Evolutionary conservation across 2,113 vertebrate genomes (phyloP), one percentile per base, ranked within the genome.

Genomic region (Motacilla tschutschensis): DNA sequence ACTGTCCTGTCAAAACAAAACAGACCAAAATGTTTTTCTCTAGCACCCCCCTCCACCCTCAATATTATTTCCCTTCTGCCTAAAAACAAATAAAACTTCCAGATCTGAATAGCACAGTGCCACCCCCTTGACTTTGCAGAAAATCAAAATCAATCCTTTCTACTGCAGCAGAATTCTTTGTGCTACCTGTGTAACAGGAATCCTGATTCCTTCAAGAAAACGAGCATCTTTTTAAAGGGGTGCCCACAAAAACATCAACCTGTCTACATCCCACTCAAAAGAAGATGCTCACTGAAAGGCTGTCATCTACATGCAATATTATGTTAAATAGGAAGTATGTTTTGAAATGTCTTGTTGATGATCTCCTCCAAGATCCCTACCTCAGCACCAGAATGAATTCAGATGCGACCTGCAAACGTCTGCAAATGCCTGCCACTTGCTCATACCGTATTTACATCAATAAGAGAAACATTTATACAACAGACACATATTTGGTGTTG

Each of bases 21-120:
- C 3, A 29, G 28, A 29, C 20, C 10, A 38, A 57, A 24, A 81
- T 40, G 29, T 29, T 41, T 81, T 79, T 65, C 55, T 66, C 5
- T 17, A 62, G 20, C 0, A 33, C 36, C 12, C 14, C 1, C 1
- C 7, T 10, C 3, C 7, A 31, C 2, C 5, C 8, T 2, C 55
- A 38, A 17, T 3, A 22, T 57, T 25, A 20, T 47, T 64, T 79
- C 5, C 76, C 5, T 75, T 72, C 38, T 82, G 26, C 8, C 54
- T 48, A 50, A 46, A 38, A 79, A 10, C 2, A 58, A 79, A 55
- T 26, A 73, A 85, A 77, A 43, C 5, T 6, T 46, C 15, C 35
- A 62, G 8, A 50, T 46, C 7, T 33, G n/a, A 73, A 69, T 3
- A 17, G n/a, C 20, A 55, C 29, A 62, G 41, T 8, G 7, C 8